Evolutionary conservation across 2,888 invertebrate genomes (phyloP).

Genomic region (Dryomyza anilis): DNA sequence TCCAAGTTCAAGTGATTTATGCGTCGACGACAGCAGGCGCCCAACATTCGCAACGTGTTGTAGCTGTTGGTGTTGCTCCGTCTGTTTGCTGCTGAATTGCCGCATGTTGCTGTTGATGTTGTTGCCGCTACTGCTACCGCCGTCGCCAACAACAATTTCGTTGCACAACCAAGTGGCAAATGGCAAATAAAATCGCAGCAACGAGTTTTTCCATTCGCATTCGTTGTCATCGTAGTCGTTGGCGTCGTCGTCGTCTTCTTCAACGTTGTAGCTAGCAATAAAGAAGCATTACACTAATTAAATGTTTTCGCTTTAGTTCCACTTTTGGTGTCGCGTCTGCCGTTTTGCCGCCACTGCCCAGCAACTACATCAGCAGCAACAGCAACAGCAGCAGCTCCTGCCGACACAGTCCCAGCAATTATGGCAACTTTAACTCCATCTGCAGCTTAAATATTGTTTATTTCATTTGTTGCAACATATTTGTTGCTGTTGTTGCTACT

Average conservation of each 20-base stretch:
- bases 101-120: background rate
- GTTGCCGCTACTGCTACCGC: background rate
- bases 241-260: background rate
- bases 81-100: background rate
- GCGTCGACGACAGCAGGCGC: slow-evolving; percentile 21
- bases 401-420: background rate
- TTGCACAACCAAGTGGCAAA: background rate
- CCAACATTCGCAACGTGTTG: background rate
- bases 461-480: background rate
- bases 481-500: background rate
- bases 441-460: background rate
- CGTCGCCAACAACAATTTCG: background rate
- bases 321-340: background rate
- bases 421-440: too few species aligned
- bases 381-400: background rate
- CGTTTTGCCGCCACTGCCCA: background rate
- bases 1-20: slow-evolving; percentile 26
- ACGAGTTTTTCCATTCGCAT: background rate
- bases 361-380: too few species aligned
- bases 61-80: background rate
- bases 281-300: slow-evolving; percentile 25
- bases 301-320: slow-evolving; percentile 23
- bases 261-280: background rate
- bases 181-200: background rate
- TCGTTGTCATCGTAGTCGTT: background rate